Conservation (phyloP, 2,797 vertebrate species). For the Sebastolobus altivelis region DNA sequence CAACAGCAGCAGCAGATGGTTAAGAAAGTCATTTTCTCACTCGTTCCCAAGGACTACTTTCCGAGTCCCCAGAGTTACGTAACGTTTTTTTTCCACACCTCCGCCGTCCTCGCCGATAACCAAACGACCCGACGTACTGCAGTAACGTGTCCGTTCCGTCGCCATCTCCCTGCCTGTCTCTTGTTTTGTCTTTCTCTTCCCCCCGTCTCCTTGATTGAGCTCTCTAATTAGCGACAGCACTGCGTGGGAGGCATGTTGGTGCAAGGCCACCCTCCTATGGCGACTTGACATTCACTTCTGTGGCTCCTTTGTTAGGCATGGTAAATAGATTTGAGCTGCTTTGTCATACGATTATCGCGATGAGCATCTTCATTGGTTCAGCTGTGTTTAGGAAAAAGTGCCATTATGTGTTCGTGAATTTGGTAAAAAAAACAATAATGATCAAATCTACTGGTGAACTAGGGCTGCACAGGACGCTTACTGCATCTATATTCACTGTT, state of each 20-base stretch:
- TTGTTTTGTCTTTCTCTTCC: constrained; percentile 10
- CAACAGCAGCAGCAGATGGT: constrained; percentile 77
- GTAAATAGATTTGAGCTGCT: constrained; percentile 17
- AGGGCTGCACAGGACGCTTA: neutral
- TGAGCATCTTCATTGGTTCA: neutral
- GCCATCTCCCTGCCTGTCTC: neutral
- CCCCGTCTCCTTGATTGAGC: constrained; percentile 34
- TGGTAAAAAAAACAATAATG: neutral
- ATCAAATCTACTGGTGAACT: neutral
- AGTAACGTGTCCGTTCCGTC: neutral
- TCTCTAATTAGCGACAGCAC: constrained; percentile 34
- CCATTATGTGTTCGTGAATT: neutral
- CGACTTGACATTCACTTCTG: constrained; percentile 42
- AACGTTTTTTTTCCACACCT: constrained; percentile 44
- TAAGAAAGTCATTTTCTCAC: constrained; percentile 57
- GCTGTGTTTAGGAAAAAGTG: neutral
- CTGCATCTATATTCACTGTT: neutral
- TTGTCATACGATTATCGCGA: neutral
- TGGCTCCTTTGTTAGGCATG: constrained; percentile 16
- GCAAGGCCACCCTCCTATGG: constrained; percentile 32
- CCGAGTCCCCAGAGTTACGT: constrained; percentile 40
- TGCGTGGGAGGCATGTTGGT: constrained; percentile 33
- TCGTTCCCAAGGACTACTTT: constrained; percentile 43
- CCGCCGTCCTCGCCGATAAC: constrained; percentile 2
- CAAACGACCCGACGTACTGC: neutral